Evolutionary conservation across 2,888 invertebrate genomes (phyloP).

Genomic region (Epinotia nisella): DNA sequence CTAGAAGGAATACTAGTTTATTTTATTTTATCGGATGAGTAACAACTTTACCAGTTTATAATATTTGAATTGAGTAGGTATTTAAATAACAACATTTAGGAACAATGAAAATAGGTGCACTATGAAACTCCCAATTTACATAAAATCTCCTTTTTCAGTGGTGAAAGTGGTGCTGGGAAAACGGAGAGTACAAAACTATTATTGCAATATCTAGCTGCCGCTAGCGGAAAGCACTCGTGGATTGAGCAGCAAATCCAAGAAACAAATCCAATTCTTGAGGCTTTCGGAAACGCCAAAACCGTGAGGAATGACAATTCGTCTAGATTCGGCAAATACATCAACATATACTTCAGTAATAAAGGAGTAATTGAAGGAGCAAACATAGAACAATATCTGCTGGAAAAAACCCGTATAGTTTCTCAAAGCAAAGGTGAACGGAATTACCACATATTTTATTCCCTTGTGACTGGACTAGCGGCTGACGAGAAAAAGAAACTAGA

Average conservation of each 20-base stretch:
- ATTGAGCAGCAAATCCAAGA: constrained; percentile 98
- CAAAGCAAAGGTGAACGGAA: constrained; percentile 96
- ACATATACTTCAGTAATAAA: constrained; percentile 92
- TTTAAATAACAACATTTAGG: too few relatives aligned
- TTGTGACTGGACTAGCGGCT: constrained; percentile 91
- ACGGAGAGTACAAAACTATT: constrained; percentile 98
- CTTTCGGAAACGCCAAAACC: constrained; percentile 98
- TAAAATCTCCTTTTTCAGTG: constrained; percentile 84
- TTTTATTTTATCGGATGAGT: too few relatives aligned
- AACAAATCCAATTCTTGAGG: constrained; percentile 98
- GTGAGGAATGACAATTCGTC: constrained; percentile 98
- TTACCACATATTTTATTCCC: constrained; percentile 97
- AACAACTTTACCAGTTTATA: too few relatives aligned
- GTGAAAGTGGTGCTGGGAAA: constrained; percentile 98
- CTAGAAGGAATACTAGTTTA: too few relatives aligned
- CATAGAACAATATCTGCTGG: constrained; percentile 97
- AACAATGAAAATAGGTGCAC: too few relatives aligned
- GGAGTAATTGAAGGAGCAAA: constrained; percentile 96
- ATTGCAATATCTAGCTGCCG: constrained; percentile 96
- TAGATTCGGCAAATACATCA: constrained; percentile 97
- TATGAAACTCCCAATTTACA: neutral
- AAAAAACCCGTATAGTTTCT: constrained; percentile 96
- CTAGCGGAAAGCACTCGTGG: constrained; percentile 98
- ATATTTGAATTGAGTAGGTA: too few relatives aligned
- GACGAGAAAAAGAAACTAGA: constrained; percentile 93